Base-by-base conservation (phyloP, 2,113 vertebrate species). In the Rhizomys pruinosus region DNA sequence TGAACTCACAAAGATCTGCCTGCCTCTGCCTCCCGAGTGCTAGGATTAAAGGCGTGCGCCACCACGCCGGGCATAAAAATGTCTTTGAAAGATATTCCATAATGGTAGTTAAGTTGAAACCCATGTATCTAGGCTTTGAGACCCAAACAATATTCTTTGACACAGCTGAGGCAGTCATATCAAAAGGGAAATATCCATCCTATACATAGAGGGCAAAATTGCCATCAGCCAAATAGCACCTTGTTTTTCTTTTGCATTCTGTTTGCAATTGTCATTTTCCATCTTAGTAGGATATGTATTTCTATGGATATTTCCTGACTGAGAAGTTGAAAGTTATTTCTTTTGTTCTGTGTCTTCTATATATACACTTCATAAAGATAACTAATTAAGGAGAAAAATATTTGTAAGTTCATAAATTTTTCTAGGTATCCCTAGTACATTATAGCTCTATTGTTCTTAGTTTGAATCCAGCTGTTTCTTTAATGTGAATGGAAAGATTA, bases 231-330 rank as follows among this genome's bases (percentile, higher is more conserved):
- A 90, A 61, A 79, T 86, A 79, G 89, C 32, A 93, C 59, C 47
- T 93, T 73, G 63, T 25, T 84, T 89, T 92, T 92, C 63, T 88
- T 90, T 93, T 91, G 64, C 92, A 42, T 96, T 95, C 68, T 96
- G 47, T 92, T 92, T 96, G 93, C 52, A 94, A 8, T 84, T 94
- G 64, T 29, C 66, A 76, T 89, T 93, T 91, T 93, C 59, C 32
- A 68, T 88, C 79, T 71, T 71, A 96, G 79, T 71, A 92, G 29
- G 74, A 91, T 63, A n/a, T 90, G 72, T 93, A 87, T 37, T 88
- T 96, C 47, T 82, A 87, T 74, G n/a, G 25, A 81, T 5, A 94
- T 82, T 95, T 87, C 16, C 63, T 77, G 39, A 69, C 55, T 44
- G 22, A 93, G 88, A 93, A 94, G 29, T 32, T 34, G 1, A 84